A percentile compares a stretch with the other conserved stretches of the same genome.
phyloP scores from a whole-genome alignment of 1,140 invertebrate species.

The Trinorchestia longiramus region DNA sequence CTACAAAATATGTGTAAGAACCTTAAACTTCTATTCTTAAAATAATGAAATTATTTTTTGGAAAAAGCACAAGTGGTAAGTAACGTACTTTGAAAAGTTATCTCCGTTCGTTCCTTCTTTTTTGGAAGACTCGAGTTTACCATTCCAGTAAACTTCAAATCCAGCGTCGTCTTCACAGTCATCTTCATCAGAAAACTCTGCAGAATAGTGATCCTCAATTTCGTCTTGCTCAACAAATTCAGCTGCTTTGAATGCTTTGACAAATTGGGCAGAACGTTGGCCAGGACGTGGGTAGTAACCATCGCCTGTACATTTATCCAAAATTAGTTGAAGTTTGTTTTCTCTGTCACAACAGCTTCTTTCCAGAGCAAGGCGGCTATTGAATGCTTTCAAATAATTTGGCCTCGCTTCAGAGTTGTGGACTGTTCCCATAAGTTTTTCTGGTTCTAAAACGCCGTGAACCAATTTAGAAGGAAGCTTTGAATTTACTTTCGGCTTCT shows the following conservation, averaged over 20 bases:
- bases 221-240: not conserved
- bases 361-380: not conserved
- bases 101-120: not conserved
- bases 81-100: not conserved
- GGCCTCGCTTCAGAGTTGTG: not conserved
- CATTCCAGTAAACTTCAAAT: slow-evolving; percentile 1
- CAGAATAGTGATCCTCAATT: not conserved
- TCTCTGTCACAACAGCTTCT: not conserved
- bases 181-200: not conserved
- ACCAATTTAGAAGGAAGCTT: not conserved
- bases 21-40: not conserved
- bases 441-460: not conserved
- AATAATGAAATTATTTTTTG: not conserved
- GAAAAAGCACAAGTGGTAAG: not conserved
- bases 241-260: not conserved
- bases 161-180: not conserved
- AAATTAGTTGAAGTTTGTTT: not conserved
- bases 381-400: not conserved
- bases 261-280: not conserved
- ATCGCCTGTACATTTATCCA: not conserved
- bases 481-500: not conserved
- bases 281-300: not conserved
- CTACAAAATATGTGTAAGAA: not conserved
- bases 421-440: not conserved
- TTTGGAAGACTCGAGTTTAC: not conserved